phyloP scores from a whole-genome alignment of 2,888 invertebrate species.

The Agrochola circellaris region DNA sequence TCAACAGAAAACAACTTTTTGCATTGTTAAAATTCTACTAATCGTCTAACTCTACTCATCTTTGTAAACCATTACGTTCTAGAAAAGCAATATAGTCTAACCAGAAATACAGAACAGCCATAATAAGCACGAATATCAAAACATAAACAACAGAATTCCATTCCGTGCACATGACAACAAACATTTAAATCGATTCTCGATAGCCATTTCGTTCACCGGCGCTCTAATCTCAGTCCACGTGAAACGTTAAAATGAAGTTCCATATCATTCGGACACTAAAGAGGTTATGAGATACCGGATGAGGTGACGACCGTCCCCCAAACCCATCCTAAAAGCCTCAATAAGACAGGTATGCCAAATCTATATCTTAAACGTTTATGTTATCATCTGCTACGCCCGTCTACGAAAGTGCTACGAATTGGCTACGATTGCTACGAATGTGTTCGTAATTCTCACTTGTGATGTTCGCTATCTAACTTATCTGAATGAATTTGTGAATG shows the following conservation, averaged over 20 bases:
- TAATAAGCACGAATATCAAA: slow-evolving; percentile 22
- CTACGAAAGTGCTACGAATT: slow-evolving; percentile 79
- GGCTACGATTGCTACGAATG: slow-evolving; percentile 67
- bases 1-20: background rate
- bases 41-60: background rate
- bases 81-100: slow-evolving; percentile 1
- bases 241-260: slow-evolving; percentile 80
- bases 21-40: no score
- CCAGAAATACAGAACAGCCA: background rate
- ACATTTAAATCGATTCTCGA: slow-evolving; percentile 63
- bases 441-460: slow-evolving; percentile 52
- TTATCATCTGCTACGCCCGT: slow-evolving; percentile 77
- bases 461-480: slow-evolving; percentile 30
- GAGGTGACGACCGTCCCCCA: slow-evolving; percentile 81
- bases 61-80: background rate
- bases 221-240: slow-evolving; percentile 70
- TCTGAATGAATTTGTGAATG: slow-evolving; percentile 11
- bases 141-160: slow-evolving; percentile 55
- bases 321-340: slow-evolving; percentile 76
- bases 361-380: slow-evolving; percentile 76
- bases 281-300: slow-evolving; percentile 80
- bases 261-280: slow-evolving; percentile 75
- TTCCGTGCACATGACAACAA: slow-evolving; percentile 57
- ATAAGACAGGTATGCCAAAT: slow-evolving; percentile 76
- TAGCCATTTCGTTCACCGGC: slow-evolving; percentile 46